A percentile compares a stretch with the other conserved stretches of the same genome.
Conservation (phyloP, 2,113 vertebrate genomes). For the Amphilophus citrinellus region DNA sequence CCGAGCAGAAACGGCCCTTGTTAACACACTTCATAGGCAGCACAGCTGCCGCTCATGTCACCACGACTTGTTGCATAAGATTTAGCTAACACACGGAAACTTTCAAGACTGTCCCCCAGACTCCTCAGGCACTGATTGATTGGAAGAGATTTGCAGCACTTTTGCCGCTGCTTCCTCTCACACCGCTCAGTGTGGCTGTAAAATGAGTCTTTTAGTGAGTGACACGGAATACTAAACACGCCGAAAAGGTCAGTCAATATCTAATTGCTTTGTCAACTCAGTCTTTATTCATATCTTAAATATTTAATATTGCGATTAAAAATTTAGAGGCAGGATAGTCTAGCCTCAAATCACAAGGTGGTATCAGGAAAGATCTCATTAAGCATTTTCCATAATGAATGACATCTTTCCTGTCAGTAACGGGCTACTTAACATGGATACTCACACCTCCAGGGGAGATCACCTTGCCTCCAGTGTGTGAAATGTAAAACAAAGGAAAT, state of each 20-base stretch:
- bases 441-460: conserved; percentile 55
- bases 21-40: not conserved
- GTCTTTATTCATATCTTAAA: conserved; percentile 73
- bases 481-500: conserved; percentile 73
- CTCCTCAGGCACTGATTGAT: conserved; percentile 45
- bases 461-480: conserved; percentile 53
- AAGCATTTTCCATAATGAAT: conserved; percentile 71
- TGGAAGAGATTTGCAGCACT: conserved; percentile 40
- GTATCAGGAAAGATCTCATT: conserved; percentile 65
- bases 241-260: conserved; percentile 73
- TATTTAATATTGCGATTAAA: conserved; percentile 72
- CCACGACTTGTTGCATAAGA: conserved; percentile 25
- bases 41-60: conserved; percentile 6
- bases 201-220: conserved; percentile 51
- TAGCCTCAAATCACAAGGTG: conserved; percentile 34
- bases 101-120: conserved; percentile 22
- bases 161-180: conserved; percentile 34
- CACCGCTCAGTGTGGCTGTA: not conserved
- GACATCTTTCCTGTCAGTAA: conserved; percentile 54
- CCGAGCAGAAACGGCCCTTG: not conserved
- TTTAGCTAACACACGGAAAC: conserved; percentile 30
- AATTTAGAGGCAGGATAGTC: conserved; percentile 51
- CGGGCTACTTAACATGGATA: conserved; percentile 61
- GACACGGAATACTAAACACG: conserved; percentile 66
- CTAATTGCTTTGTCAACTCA: conserved; percentile 77